These are phyloP conservation scores for Palythoa caribaeorum DNA, from an alignment of 92 coral and sea anemone genomes.

Conservation along the genomic window DNA sequence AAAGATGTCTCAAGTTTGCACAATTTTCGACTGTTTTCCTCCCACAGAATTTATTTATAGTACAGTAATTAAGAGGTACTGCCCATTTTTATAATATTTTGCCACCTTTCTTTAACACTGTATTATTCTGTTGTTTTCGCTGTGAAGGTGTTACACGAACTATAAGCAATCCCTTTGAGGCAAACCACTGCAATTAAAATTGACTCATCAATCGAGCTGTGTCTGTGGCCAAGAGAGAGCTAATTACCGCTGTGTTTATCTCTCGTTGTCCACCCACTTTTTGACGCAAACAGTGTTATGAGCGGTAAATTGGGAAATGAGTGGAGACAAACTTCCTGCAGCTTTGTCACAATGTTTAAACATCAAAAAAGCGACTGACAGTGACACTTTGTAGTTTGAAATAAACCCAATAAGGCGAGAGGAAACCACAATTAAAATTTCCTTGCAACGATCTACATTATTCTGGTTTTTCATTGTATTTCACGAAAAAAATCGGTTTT, in stretches of 20 bases:
- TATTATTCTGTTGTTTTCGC: slow-evolving; percentile 31
- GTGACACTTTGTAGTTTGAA: slow-evolving; percentile 21
- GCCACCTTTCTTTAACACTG: slow-evolving; percentile 10
- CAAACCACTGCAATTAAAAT: slow-evolving; percentile 21
- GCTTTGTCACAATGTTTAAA: slow-evolving; percentile 20
- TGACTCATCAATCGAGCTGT: slow-evolving; percentile 26
- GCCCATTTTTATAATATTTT: slow-evolving; percentile 36
- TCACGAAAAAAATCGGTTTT: background rate
- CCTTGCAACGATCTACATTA: background rate
- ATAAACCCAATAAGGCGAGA: background rate
- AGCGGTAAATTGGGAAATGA: slow-evolving; percentile 55
- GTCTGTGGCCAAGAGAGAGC: slow-evolving; percentile 23
- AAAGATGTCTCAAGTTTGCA: background rate
- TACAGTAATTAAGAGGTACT: slow-evolving; percentile 26
- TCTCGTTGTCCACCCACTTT: slow-evolving; percentile 25
- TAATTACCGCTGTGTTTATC: slow-evolving; percentile 25
- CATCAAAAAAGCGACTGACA: slow-evolving; percentile 19
- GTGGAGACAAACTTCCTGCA: background rate
- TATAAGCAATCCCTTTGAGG: slow-evolving; percentile 20
- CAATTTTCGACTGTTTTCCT: background rate
- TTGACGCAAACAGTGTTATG: slow-evolving; percentile 41
- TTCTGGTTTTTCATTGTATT: background rate
- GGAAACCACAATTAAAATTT: background rate
- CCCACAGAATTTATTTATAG: slow-evolving; percentile 28
- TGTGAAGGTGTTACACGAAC: slow-evolving; percentile 23